Evolutionary conservation across 1,140 invertebrate genomes (phyloP).

Genomic region (Drosophila sproati): DNA sequence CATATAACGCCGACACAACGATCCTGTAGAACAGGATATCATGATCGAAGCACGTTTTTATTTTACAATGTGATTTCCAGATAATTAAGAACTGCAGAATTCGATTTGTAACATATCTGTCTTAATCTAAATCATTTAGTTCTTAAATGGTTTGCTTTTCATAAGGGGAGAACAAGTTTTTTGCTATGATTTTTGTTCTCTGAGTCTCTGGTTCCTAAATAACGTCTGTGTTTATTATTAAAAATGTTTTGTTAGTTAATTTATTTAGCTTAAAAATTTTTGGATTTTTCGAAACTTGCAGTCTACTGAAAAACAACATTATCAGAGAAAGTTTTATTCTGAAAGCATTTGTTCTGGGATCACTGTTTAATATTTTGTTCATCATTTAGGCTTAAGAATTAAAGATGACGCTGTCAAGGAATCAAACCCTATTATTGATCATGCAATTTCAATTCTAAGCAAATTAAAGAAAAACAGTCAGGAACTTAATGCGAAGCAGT

Average conservation of each 20-base stretch:
- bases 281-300: too few relatives aligned
- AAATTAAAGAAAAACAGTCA: constrained; percentile 62
- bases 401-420: constrained; percentile 13
- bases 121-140: too few relatives aligned
- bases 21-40: constrained; percentile 57
- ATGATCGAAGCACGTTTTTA: constrained; percentile 57
- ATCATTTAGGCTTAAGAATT: constrained; percentile 67
- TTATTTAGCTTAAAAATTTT: too few relatives aligned
- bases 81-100: background rate
- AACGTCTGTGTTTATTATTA: too few relatives aligned
- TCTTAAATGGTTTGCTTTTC: too few relatives aligned
- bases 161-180: too few relatives aligned
- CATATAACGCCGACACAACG: constrained; percentile 68
- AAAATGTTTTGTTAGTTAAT: too few relatives aligned
- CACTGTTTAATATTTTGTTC: constrained; percentile 80
- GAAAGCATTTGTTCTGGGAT: constrained; percentile 22
- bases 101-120: background rate
- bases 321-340: background rate
- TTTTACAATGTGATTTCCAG: constrained; percentile 27
- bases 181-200: too few relatives aligned
- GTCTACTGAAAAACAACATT: constrained; percentile 35
- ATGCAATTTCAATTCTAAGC: constrained; percentile 50
- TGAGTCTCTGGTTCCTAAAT: too few relatives aligned
- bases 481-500: constrained; percentile 44
- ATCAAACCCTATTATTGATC: constrained; percentile 17